These are phyloP conservation scores for Coregonus sp. DNA, from an alignment of 2,797 vertebrate species.

Conservation along the genomic window DNA sequence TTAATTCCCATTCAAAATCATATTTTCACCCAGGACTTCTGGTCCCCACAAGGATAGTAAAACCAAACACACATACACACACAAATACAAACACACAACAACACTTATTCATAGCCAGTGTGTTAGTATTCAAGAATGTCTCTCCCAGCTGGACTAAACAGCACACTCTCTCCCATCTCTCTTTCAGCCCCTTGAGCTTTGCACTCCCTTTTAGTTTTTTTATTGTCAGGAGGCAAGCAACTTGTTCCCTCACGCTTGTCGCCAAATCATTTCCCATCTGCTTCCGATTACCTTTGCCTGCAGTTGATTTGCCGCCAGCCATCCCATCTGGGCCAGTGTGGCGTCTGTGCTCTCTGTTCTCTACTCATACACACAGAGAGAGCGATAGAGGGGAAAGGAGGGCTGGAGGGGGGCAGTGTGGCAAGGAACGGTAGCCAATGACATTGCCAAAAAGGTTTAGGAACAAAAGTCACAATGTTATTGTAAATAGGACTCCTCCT, in stretches of 20 bases:
- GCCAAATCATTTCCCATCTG: constrained; percentile 86
- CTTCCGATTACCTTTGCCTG: constrained; percentile 89
- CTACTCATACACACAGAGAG: constrained; percentile 63
- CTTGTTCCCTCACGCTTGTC: constrained; percentile 81
- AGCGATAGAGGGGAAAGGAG: constrained; percentile 48
- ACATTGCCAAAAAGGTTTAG: not conserved
- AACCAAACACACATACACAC: too few species aligned
- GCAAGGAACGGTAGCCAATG: not conserved
- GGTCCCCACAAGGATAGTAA: too few species aligned
- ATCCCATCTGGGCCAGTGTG: constrained; percentile 72
- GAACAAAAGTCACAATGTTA: not conserved
- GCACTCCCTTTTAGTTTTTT: constrained; percentile 42
- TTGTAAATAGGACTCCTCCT: not conserved
- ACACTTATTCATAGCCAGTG: too few species aligned
- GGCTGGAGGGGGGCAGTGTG: constrained; percentile 14
- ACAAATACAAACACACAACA: too few species aligned
- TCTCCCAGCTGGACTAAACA: constrained; percentile 59
- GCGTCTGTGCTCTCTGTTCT: constrained; percentile 69
- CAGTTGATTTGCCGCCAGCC: constrained; percentile 79
- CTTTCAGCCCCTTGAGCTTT: constrained; percentile 50
- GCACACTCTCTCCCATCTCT: constrained; percentile 53
- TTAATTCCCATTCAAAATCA: too few species aligned
- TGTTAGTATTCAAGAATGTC: constrained; percentile 55
- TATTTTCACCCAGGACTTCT: too few species aligned
- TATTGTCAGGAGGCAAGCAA: constrained; percentile 68